A percentile compares a stretch with the other conserved stretches of the same genome.
phyloP scores from a whole-genome alignment of 30 jellyfish, hydroid and myxozoan genomes.

The Phacellophora camtschatica region DNA sequence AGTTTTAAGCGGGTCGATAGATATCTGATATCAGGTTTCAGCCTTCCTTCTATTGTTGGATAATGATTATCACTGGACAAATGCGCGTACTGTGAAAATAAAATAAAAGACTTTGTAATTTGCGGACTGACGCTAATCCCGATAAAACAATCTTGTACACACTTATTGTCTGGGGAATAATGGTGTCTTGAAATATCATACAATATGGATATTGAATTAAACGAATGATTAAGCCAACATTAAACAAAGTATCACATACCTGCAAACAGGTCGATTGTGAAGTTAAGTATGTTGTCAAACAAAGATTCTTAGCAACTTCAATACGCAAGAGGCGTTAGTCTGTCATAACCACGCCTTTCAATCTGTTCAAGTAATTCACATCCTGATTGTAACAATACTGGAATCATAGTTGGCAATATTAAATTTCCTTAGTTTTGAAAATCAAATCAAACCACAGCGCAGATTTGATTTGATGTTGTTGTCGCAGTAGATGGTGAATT shows the following conservation, averaged over 20 bases:
- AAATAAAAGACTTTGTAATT: no score
- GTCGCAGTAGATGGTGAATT: no score
- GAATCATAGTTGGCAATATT: background rate
- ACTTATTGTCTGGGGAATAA: background rate
- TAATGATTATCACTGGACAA: no score
- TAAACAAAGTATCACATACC: background rate
- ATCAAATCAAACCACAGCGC: no score
- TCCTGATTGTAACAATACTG: background rate
- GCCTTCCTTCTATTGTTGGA: no score
- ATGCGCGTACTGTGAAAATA: no score
- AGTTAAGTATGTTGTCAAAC: background rate
- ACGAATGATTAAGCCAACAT: no score
- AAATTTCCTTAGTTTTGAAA: background rate
- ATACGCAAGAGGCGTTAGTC: constrained; percentile 24
- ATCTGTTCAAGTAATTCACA: background rate
- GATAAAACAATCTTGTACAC: background rate
- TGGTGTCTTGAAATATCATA: background rate
- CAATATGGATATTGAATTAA: no score
- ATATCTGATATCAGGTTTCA: no score
- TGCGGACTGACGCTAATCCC: background rate
- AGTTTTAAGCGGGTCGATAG: no score
- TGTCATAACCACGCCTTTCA: constrained; percentile 35
- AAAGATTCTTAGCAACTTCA: background rate
- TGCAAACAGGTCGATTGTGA: constrained; percentile 8
- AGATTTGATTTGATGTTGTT: no score